These are phyloP conservation scores for Drosophila obscura DNA, from an alignment of 1,140 invertebrate species.

Conservation along the genomic window DNA sequence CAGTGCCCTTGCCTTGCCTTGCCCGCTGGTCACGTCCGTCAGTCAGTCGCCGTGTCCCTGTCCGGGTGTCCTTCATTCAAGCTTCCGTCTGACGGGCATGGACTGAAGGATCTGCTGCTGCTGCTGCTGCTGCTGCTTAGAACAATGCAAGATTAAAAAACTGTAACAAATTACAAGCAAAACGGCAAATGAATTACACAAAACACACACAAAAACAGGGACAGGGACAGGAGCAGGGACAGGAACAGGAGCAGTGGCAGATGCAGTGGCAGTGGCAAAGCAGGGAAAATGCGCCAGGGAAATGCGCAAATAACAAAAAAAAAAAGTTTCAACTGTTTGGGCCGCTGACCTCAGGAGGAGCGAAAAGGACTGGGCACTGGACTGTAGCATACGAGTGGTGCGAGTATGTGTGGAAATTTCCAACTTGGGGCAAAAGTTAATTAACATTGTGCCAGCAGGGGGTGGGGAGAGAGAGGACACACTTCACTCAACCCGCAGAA, in stretches of 20 bases:
- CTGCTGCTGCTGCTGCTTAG: constrained; percentile 45
- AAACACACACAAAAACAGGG: constrained; percentile 43
- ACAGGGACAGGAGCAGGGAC: neutral
- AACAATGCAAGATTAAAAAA: constrained; percentile 81
- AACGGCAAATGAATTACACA: constrained; percentile 80
- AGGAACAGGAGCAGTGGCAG: neutral
- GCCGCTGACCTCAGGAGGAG: constrained; percentile 33
- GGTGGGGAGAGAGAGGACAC: neutral
- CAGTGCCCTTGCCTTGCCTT: neutral
- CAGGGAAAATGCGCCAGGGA: neutral
- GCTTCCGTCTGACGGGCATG: constrained; percentile 36
- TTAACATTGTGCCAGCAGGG: constrained; percentile 11
- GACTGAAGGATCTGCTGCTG: constrained; percentile 31
- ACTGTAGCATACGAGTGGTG: neutral
- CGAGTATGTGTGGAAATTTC: constrained; percentile 21
- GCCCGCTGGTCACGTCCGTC: constrained; percentile 8
- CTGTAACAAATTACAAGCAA: constrained; percentile 81
- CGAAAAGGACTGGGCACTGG: neutral
- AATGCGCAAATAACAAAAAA: constrained; percentile 21
- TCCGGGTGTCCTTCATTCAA: constrained; percentile 20
- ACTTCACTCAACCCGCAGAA: too few species aligned
- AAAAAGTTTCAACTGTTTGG: constrained; percentile 47
- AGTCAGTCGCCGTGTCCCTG: constrained; percentile 11
- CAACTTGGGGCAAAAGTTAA: constrained; percentile 39
- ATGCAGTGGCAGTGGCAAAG: too few species aligned